Evolutionary conservation across 53 echinoderm and acorn worm genomes (phyloP).

Genomic region (Antedon mediterranea): DNA sequence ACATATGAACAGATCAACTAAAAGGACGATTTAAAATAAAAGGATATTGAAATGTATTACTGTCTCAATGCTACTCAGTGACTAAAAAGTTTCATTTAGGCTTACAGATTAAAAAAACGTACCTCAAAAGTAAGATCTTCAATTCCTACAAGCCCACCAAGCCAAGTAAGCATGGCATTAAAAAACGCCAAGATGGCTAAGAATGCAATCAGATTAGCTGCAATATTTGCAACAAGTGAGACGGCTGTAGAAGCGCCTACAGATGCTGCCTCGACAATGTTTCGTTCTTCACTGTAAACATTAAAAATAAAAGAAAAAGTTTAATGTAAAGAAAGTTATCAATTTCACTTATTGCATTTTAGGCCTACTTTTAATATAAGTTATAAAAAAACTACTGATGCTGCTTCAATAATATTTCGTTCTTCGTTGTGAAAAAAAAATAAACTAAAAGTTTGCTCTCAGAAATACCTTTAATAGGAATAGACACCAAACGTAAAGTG

Average conservation of each 20-base stretch:
- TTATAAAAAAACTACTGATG: too few relatives aligned
- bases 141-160: slow-evolving; percentile 62
- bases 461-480: too few relatives aligned
- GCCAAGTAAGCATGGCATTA: slow-evolving; percentile 60
- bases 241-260: slow-evolving; percentile 61
- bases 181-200: slow-evolving; percentile 65
- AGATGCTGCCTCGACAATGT: slow-evolving; percentile 45
- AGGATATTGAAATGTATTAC: too few relatives aligned
- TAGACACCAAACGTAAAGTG: too few relatives aligned
- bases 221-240: slow-evolving; percentile 68
- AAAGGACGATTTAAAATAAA: too few relatives aligned
- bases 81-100: too few relatives aligned
- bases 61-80: too few relatives aligned
- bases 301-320: too few relatives aligned
- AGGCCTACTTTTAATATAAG: too few relatives aligned
- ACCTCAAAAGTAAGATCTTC: slow-evolving; percentile 80
- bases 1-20: slow-evolving; percentile 91
- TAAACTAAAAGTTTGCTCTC: not conserved
- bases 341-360: too few relatives aligned
- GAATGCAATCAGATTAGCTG: slow-evolving; percentile 81
- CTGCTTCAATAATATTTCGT: slow-evolving; percentile 47
- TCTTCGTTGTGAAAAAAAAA: slow-evolving; percentile 28
- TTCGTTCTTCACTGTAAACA: slow-evolving; percentile 41
- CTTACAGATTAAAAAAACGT: not conserved
- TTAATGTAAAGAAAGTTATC: too few relatives aligned